phyloP scores from a whole-genome alignment of 2,888 invertebrate genomes.

The Icerya purchasi region DNA sequence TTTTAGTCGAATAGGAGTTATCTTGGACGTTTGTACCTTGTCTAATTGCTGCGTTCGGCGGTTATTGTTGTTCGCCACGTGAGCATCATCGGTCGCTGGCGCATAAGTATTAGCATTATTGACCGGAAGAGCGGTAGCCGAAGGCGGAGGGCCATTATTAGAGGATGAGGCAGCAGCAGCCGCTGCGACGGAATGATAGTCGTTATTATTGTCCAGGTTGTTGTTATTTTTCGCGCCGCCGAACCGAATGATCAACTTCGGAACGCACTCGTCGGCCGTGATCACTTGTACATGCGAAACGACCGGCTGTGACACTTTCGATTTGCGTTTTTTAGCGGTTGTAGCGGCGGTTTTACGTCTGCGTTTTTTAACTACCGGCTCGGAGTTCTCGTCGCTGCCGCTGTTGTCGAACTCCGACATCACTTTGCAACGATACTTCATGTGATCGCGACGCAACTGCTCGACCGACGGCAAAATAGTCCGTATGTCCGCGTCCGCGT shows the following conservation, averaged over 20 bases:
- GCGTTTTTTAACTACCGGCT: conserved; percentile 23
- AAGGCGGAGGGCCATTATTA: conserved; percentile 24
- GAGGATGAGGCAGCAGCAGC: not conserved
- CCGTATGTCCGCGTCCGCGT: conserved; percentile 18
- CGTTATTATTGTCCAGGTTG: not conserved
- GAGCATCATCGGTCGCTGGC: conserved; percentile 21
- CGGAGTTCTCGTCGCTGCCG: conserved; percentile 20
- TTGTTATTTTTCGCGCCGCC: not conserved
- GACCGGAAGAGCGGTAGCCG: not conserved
- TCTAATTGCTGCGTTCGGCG: conserved; percentile 26
- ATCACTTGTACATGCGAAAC: conserved; percentile 31
- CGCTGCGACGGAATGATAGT: not conserved
- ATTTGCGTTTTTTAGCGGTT: not conserved
- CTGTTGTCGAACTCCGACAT: conserved; percentile 54
- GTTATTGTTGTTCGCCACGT: conserved; percentile 22
- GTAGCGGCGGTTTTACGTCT: conserved; percentile 25
- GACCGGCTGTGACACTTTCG: conserved; percentile 9
- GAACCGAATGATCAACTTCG: conserved; percentile 56
- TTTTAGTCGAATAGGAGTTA: conserved; percentile 64
- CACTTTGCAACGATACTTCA: conserved; percentile 64
- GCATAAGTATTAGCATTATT: conserved; percentile 9
- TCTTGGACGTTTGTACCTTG: conserved; percentile 40
- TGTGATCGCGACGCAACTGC: conserved; percentile 59
- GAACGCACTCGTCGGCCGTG: conserved; percentile 33
- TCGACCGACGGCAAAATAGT: conserved; percentile 43